phyloP scores from a whole-genome alignment of 2,113 vertebrate genomes.

The Merops nubicus region DNA sequence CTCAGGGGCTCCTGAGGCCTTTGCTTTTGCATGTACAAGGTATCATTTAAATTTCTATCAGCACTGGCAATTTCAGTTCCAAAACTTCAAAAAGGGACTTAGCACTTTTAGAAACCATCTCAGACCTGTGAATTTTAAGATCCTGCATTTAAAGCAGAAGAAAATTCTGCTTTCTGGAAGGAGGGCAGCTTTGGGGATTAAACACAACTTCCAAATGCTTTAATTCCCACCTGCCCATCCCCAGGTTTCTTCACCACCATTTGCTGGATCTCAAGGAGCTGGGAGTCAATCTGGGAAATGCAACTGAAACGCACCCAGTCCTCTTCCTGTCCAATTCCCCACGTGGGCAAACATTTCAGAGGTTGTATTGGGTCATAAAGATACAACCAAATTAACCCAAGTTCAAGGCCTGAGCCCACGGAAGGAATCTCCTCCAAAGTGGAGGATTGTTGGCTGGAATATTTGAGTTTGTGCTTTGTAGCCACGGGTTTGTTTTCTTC shows the following conservation, averaged over 20 bases:
- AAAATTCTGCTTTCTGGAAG: not conserved
- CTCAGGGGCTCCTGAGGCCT: not conserved
- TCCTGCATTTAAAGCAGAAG: not conserved
- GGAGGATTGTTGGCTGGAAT: not conserved
- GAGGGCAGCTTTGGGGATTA: not conserved
- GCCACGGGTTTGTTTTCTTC: not conserved
- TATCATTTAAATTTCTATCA: not conserved
- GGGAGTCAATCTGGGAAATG: not conserved
- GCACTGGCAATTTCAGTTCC: not conserved
- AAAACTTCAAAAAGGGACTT: not conserved
- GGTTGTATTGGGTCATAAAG: not conserved
- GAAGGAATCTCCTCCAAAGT: not conserved
- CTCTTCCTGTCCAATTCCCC: not conserved
- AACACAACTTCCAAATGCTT: not conserved
- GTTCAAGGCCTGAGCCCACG: not conserved
- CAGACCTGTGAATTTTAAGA: not conserved
- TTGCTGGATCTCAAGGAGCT: not conserved
- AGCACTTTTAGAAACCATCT: not conserved
- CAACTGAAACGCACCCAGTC: not conserved
- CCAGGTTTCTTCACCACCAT: not conserved
- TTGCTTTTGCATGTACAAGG: not conserved
- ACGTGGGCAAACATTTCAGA: not conserved
- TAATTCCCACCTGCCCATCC: not conserved
- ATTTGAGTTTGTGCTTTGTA: not conserved
- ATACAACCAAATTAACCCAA: not conserved